Percentiles rank a stretch among this genome's conserved stretches.
Conservation (phyloP, 2,888 invertebrate species). For the Acanthococcus lagerstroemiae region DNA sequence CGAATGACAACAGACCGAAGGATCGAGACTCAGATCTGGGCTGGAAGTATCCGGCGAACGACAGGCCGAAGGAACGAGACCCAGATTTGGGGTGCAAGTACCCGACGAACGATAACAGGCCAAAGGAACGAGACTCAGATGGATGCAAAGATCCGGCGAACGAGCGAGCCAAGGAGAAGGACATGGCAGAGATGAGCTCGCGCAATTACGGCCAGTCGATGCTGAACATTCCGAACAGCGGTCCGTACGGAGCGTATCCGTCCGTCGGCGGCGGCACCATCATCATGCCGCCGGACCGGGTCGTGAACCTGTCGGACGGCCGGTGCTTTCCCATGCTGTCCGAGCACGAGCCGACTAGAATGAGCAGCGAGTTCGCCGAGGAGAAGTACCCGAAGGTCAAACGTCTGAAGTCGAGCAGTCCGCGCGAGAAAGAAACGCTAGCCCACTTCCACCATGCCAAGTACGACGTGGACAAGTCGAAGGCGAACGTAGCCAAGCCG, state of each 20-base stretch:
- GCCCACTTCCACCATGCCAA: too few relatives aligned
- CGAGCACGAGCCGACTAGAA: too few relatives aligned
- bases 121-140: too few relatives aligned
- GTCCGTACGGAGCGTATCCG: neutral
- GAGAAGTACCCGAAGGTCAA: constrained; percentile 6
- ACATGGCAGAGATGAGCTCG: neutral
- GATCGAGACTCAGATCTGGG: too few relatives aligned
- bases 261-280: neutral
- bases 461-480: neutral
- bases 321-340: neutral
- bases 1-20: neutral
- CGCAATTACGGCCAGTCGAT: neutral
- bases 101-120: too few relatives aligned
- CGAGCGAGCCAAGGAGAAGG: neutral
- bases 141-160: neutral
- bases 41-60: too few relatives aligned
- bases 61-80: too few relatives aligned
- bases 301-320: constrained; percentile 4
- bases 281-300: neutral
- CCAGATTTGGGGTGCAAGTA: too few relatives aligned
- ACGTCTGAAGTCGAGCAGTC: constrained; percentile 9
- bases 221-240: neutral
- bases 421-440: neutral
- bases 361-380: neutral
- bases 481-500: neutral